Percentiles rank a stretch among this genome's conserved stretches.
Evolutionary conservation across 2,888 invertebrate genomes (phyloP).

Genomic region (Nephrotoma flavescens): DNA sequence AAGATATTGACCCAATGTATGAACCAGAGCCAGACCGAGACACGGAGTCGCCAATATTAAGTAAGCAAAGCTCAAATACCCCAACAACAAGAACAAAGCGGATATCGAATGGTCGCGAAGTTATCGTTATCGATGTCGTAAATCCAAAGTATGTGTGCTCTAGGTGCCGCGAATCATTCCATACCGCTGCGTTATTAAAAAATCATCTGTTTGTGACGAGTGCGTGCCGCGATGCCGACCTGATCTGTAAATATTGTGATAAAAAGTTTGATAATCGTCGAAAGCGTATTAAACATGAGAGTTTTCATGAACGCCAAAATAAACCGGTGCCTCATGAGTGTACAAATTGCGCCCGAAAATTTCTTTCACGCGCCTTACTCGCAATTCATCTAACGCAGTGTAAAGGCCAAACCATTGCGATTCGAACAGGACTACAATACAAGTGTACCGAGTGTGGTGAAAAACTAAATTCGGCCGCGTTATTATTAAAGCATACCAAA

Average conservation of each 20-base stretch:
- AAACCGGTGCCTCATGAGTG: neutral
- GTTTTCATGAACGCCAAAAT: neutral
- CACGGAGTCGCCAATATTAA: too few species aligned
- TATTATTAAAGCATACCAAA: neutral
- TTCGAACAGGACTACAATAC: neutral
- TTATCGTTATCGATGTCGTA: neutral
- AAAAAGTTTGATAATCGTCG: neutral
- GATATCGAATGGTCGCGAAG: neutral
- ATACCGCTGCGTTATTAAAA: neutral
- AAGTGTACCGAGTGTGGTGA: neutral
- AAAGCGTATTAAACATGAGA: neutral
- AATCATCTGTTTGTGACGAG: neutral
- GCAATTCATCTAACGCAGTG: neutral
- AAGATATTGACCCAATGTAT: neutral
- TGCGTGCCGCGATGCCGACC: neutral
- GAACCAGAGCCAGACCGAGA: neutral
- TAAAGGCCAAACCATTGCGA: neutral
- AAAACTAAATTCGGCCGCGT: neutral
- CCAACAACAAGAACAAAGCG: neutral
- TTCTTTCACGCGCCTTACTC: neutral
- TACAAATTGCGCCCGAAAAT: neutral
- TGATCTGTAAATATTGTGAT: neutral
- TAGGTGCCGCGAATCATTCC: neutral
- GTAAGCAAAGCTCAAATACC: too few species aligned
- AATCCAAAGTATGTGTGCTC: neutral